A percentile compares a stretch with the other conserved stretches of the same genome.
These are phyloP conservation scores for Drosophila repletoides DNA, from an alignment of 1,140 invertebrate species.

Conservation along the genomic window DNA sequence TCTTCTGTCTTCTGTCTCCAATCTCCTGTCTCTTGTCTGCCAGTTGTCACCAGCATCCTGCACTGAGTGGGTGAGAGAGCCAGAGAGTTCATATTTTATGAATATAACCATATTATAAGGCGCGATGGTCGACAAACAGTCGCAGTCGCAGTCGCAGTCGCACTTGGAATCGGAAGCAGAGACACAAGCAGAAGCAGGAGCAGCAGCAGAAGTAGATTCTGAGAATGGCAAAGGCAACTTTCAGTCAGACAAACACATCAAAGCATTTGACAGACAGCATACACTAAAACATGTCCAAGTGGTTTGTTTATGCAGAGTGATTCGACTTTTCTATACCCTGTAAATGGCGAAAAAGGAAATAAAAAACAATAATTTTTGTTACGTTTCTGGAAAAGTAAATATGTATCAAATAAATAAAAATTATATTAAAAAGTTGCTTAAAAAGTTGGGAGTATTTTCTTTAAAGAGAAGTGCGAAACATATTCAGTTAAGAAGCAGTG, in stretches of 20 bases:
- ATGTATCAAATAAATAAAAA: no score
- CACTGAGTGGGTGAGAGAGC: background rate
- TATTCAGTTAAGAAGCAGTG: no score
- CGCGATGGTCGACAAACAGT: slow-evolving; percentile 42
- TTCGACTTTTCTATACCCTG: slow-evolving; percentile 2
- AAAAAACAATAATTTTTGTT: no score
- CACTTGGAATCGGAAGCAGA: slow-evolving; percentile 15
- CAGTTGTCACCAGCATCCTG: slow-evolving; percentile 61
- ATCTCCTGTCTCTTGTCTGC: slow-evolving; percentile 24
- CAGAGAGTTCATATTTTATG: slow-evolving; percentile 72
- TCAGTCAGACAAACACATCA: slow-evolving; percentile 59
- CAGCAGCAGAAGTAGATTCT: background rate
- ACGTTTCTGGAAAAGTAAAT: no score
- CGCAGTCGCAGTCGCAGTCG: slow-evolving; percentile 2
- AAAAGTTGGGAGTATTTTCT: no score
- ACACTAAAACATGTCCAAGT: slow-evolving; percentile 28
- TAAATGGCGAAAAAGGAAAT: background rate
- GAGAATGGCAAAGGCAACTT: slow-evolving; percentile 43
- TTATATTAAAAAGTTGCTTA: no score
- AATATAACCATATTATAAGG: slow-evolving; percentile 77
- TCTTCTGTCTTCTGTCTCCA: background rate
- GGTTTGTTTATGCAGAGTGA: background rate
- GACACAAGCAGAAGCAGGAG: background rate
- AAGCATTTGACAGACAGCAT: slow-evolving; percentile 53
- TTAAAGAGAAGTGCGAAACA: no score